These are phyloP conservation scores for Myotis lucifugus DNA, from an alignment of 2,113 vertebrate genomes.

Conservation along the genomic window DNA sequence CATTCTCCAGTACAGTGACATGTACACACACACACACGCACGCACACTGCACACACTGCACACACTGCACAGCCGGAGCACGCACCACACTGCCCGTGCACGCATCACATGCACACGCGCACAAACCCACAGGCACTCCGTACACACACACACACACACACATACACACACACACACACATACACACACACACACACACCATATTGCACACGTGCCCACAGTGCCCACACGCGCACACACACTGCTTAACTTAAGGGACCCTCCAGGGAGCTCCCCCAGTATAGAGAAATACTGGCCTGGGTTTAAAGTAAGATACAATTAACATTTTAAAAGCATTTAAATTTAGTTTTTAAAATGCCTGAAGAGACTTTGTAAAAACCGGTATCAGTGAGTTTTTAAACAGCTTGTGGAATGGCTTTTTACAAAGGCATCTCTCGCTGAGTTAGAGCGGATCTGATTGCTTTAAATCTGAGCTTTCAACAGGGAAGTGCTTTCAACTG, in stretches of 20 bases:
- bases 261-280: neutral
- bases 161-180: no score
- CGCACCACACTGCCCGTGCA: no score
- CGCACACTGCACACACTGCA: neutral
- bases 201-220: no score
- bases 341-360: neutral
- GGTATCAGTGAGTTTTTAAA: neutral
- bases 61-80: neutral
- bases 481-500: neutral
- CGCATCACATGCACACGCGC: no score
- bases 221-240: no score
- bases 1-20: neutral
- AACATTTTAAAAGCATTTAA: neutral
- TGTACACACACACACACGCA: neutral
- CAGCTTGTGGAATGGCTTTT: neutral
- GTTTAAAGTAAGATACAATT: neutral
- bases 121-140: no score
- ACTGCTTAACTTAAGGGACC: no score
- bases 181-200: no score
- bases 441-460: neutral
- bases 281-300: neutral
- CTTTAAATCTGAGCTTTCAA: neutral
- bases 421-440: neutral
- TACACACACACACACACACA: neutral
- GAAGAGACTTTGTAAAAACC: neutral